Evolutionary conservation across 2,888 invertebrate genomes (phyloP), one percentile per base, ranked within the genome.

Genomic region (Platycheirus albimanus): DNA sequence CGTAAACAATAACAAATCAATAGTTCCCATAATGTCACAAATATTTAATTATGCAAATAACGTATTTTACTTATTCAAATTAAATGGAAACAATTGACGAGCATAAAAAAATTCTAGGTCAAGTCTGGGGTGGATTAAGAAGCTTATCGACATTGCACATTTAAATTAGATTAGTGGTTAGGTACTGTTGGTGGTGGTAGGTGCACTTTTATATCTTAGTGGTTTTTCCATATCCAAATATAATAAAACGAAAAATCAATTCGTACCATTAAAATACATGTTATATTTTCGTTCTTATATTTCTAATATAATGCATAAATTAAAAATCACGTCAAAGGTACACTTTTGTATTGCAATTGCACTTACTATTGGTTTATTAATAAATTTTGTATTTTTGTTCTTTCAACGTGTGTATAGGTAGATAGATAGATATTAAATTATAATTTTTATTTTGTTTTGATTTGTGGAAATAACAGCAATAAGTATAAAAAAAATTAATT

Each of bases 261-360:
- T 36, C 52, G 76, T 63, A 47, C 36, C 70, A 63, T 54, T n/a
- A 11, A 67, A 69, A 52, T 49, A 63, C 43, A 19, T 36, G 24
- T 75, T 75, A 43, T 33, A 17, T 33, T 43, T 3, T 10, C 11
- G 19, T n/a, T 41, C 20, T 43, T 3, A 19, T 33, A 8, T 13
- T 45, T 54, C 20, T 38, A 47, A 63, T 41, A 20, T 56, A 24
- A 20, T 63, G 17, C 15, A 69, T 5, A 58, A 28, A 64, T 38
- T 51, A n/a, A 67, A 43, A 45, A 71, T 71, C 58, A 66, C 52
- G 20, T 75, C 19, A 66, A 51, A 81, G 70, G 71, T 71, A 76
- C 41, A 70, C 58, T 75, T 58, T 71, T 71, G 61, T 76, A 76
- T 76, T 67, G 80, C 75, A 76, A 71, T 81, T 76, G 76, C 81